Evolutionary conservation across 2,888 invertebrate species (phyloP).

Genomic region (Scrobipalpa costella): DNA sequence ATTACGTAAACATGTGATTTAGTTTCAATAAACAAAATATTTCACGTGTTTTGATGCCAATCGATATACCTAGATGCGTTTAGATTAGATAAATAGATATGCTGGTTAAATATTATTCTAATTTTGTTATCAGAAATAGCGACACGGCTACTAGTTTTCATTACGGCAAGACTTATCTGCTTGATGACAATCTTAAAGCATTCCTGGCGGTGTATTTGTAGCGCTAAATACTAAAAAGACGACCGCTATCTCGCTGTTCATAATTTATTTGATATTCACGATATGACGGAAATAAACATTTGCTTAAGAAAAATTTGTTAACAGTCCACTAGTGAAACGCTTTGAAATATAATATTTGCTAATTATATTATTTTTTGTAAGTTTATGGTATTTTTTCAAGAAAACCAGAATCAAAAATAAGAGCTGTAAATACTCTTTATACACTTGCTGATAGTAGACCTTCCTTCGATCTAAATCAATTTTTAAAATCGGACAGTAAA

Average conservation of each 20-base stretch:
- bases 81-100: not conserved
- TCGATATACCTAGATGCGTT: slow-evolving; percentile 1
- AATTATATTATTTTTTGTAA: no score
- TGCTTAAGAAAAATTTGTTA: not conserved
- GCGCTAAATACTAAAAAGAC: not conserved
- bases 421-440: no score
- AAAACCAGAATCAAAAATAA: no score
- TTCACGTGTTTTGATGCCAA: slow-evolving; percentile 5
- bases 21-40: not conserved
- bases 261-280: not conserved
- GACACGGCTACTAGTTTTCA: not conserved
- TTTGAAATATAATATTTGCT: no score
- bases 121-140: slow-evolving; percentile 3
- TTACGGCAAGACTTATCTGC: not conserved
- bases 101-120: not conserved
- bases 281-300: not conserved
- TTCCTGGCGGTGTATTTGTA: not conserved
- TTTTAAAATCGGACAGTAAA: not conserved
- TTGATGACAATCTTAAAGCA: slow-evolving; percentile 12
- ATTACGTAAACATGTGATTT: not conserved
- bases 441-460: no score
- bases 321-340: no score
- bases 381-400: no score
- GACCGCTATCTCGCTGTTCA: not conserved
- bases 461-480: not conserved